Evolutionary conservation across 2,888 invertebrate species (phyloP).

Genomic region (Lumbricus terrestris): DNA sequence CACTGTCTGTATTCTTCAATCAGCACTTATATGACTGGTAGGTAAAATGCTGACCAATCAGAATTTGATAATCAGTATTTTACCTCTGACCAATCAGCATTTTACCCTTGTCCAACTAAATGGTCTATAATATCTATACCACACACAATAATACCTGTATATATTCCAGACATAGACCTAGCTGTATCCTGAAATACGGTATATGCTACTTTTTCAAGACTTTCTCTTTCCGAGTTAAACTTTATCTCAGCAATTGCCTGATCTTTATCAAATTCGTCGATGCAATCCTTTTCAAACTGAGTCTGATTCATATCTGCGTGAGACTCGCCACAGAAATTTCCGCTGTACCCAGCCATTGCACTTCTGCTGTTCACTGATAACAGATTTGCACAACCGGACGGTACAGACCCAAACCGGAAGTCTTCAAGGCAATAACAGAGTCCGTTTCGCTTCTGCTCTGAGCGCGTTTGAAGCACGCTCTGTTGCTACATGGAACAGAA

Average conservation of each 20-base stretch:
- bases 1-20: too few species aligned
- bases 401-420: not conserved
- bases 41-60: too few species aligned
- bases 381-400: not conserved
- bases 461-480: too few species aligned
- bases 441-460: not conserved
- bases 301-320: conserved; percentile 5
- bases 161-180: not conserved
- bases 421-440: not conserved
- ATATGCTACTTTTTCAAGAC: not conserved
- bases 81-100: too few species aligned
- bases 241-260: not conserved
- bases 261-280: conserved; percentile 9
- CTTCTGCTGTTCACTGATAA: not conserved
- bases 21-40: too few species aligned
- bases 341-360: not conserved
- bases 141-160: not conserved
- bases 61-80: too few species aligned
- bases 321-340: not conserved
- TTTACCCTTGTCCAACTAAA: too few species aligned
- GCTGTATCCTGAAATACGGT: conserved; percentile 3
- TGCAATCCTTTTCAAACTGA: not conserved
- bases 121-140: too few species aligned
- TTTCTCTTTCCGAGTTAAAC: not conserved
- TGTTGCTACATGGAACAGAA: not conserved